Evolutionary conservation across 2,797 vertebrate genomes (phyloP).

Genomic region (Nannoperca obscura): DNA sequence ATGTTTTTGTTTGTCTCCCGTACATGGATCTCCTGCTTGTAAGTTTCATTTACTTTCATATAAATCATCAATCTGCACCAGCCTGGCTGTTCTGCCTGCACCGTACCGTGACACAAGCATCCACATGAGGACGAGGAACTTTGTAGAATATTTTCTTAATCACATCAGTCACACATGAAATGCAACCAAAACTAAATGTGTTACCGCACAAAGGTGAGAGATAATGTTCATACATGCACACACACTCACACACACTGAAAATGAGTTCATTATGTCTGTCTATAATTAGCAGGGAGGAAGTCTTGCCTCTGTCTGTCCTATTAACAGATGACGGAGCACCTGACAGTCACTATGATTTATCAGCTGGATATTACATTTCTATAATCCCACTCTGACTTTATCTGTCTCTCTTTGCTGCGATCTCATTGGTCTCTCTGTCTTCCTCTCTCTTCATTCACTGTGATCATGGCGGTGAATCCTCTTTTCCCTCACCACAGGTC

Average conservation of each 20-base stretch:
- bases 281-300: constrained; percentile 76
- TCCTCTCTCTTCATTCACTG: background rate
- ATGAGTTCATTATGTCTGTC: constrained; percentile 57
- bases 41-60: too few relatives aligned
- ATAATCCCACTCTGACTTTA: constrained; percentile 51
- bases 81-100: too few relatives aligned
- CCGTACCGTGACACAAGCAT: background rate
- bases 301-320: constrained; percentile 58
- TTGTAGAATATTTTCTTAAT: background rate
- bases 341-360: constrained; percentile 77
- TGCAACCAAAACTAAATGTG: constrained; percentile 18
- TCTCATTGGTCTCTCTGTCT: constrained; percentile 1
- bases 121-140: background rate
- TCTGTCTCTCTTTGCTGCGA: constrained; percentile 18
- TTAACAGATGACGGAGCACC: constrained; percentile 76
- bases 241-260: constrained; percentile 20
- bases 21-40: too few relatives aligned
- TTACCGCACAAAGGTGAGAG: constrained; percentile 13
- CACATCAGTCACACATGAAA: background rate
- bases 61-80: too few relatives aligned
- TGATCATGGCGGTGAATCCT: constrained; percentile 6
- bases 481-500: constrained; percentile 14
- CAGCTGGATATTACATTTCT: constrained; percentile 77
- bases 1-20: too few relatives aligned
- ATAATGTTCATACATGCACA: constrained; percentile 6